Conservation (phyloP, 2,113 vertebrate genomes). For the Mormoops blainvillei region DNA sequence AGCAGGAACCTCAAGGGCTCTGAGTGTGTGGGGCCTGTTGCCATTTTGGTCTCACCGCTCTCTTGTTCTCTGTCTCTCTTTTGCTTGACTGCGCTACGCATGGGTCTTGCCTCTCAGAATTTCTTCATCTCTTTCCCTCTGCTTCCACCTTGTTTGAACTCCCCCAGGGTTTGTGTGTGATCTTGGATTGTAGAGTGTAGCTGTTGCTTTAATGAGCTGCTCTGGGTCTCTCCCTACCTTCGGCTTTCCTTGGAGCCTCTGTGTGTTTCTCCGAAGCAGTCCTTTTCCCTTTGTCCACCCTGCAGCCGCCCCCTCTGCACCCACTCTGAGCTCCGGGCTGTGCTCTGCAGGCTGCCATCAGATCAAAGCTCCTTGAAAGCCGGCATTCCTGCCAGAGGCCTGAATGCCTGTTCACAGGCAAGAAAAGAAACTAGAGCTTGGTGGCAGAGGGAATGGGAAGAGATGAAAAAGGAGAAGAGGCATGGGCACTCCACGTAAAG, state of each 20-base stretch:
- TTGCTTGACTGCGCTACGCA: background rate
- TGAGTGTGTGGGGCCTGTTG: background rate
- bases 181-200: too few relatives aligned
- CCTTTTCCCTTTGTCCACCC: background rate
- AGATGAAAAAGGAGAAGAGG: background rate
- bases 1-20: background rate
- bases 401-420: background rate
- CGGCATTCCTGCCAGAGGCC: background rate
- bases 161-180: background rate
- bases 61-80: background rate
- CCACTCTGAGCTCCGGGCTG: background rate
- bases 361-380: background rate
- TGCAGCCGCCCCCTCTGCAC: background rate
- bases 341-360: background rate
- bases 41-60: background rate
- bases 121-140: background rate
- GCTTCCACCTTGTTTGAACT: background rate
- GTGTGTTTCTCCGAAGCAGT: background rate
- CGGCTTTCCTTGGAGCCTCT: background rate
- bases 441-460: background rate
- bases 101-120: background rate
- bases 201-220: background rate
- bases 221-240: background rate
- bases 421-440: background rate
- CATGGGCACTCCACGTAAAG: background rate